Evolutionary conservation across 2,797 vertebrate genomes (phyloP), one percentile per base, ranked within the genome.

Genomic region (Anguilla pacifica): DNA sequence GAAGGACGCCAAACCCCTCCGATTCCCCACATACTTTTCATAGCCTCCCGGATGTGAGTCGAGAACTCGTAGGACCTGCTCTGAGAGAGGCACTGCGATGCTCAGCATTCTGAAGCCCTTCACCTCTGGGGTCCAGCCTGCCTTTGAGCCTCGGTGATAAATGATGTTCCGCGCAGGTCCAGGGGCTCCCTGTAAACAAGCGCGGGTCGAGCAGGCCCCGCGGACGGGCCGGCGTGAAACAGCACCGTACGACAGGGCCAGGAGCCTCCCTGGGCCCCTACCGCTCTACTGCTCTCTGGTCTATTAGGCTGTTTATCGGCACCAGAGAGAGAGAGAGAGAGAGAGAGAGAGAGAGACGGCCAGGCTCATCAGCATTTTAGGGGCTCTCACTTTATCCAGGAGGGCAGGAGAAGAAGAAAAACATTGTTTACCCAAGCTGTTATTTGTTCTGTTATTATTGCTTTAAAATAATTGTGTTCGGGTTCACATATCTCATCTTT

Each of bases 381-480:
- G 17, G 22, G 88, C 49, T 67, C 88, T 92, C 6, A 7, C 88
- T 93, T 95, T 92, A 93, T 94, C 92, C 91, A 53, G 31, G 89
- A 89, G 87, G 25, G 19, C 90, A 91, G 91, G 93, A 90, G 35
- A 83, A 94, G 89, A 88, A 91, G 92, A 94, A 94, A 90, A 31
- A 85, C 93, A 91, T 93, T 91, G 92, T 93, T 94, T 93, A 89
- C 90, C 91, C 86, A 90, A 92, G 91, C 90, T 89, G 91, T 92
- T 93, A 91, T 90, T 46, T 72, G 90, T 91, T 87, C 90, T 89
- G 90, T 92, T 93, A 93, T 92, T 89, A 87, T 55, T 82, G 88
- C 91, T 89, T 91, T 90, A 87, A 89, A 93, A 91, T 86, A 86
- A 89, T 93, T 94, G 94, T 92, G 89, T 92, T 94, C 91, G 92